Evolutionary conservation across 2,888 invertebrate genomes (phyloP).

Genomic region (Chalcis sispes): DNA sequence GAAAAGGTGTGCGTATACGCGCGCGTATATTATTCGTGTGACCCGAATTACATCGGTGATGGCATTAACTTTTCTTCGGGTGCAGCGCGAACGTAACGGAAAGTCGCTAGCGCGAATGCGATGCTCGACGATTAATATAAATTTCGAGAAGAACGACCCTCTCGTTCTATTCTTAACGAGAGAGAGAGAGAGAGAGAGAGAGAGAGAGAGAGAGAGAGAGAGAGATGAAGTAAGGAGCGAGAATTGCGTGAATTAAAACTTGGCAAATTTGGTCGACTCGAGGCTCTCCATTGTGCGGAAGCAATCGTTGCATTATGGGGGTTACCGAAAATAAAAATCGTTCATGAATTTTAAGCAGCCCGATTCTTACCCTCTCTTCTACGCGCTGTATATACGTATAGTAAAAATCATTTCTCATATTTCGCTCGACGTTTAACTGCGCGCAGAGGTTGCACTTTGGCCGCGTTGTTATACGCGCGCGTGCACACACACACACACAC

Average conservation of each 20-base stretch:
- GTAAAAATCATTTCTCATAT: slow-evolving; percentile 76
- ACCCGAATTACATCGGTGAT: slow-evolving; percentile 31
- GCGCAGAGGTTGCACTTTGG: background rate
- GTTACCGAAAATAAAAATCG: slow-evolving; percentile 74
- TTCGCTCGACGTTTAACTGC: slow-evolving; percentile 58
- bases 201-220: background rate
- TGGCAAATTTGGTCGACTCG: slow-evolving; percentile 39
- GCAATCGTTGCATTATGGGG: too few relatives aligned
- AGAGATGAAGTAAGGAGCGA: background rate
- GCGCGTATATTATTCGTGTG: background rate
- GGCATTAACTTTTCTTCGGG: background rate
- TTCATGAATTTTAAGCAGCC: slow-evolving; percentile 76
- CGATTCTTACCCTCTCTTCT: slow-evolving; percentile 66
- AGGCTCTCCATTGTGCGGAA: slow-evolving; percentile 34
- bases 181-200: background rate
- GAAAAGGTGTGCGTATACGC: background rate
- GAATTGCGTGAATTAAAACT: slow-evolving; percentile 19
- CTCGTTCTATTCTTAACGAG: slow-evolving; percentile 48
- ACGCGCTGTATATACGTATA: too few relatives aligned
- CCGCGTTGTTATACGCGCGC: too few relatives aligned
- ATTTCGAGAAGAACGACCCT: slow-evolving; percentile 60
- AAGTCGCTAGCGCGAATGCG: slow-evolving; percentile 59
- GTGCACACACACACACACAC: too few relatives aligned
- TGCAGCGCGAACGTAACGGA: background rate
- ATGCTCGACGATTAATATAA: slow-evolving; percentile 73